These are phyloP conservation scores for Panonychus citri DNA, from an alignment of 1,140 invertebrate genomes.

Conservation along the genomic window DNA sequence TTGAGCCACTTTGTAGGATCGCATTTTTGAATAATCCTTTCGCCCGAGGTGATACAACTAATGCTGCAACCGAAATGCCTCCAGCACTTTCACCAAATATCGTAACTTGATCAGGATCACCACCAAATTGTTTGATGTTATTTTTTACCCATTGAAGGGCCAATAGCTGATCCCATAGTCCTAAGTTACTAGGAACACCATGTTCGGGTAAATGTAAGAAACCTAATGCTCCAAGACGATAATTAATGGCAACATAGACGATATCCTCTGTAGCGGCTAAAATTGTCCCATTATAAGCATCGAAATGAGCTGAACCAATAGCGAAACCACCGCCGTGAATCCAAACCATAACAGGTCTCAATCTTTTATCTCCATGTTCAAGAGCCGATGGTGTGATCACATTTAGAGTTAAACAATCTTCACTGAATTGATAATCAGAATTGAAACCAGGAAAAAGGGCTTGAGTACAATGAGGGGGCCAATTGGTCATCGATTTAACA, in stretches of 20 bases:
- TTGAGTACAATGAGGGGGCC: neutral
- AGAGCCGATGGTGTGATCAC: constrained; percentile 34
- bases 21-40: constrained; percentile 52
- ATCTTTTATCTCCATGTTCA: neutral
- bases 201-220: constrained; percentile 66
- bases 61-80: constrained; percentile 71
- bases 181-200: constrained; percentile 76
- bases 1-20: constrained; percentile 32
- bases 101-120: constrained; percentile 77
- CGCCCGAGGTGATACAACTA: constrained; percentile 60
- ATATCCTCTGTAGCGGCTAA: constrained; percentile 74
- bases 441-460: neutral
- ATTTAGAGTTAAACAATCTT: constrained; percentile 93
- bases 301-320: constrained; percentile 46
- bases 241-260: constrained; percentile 81
- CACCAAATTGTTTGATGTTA: constrained; percentile 79
- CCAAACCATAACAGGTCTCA: constrained; percentile 21
- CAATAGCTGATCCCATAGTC: constrained; percentile 79
- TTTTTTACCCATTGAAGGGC: constrained; percentile 77
- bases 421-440: constrained; percentile 29
- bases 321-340: constrained; percentile 63
- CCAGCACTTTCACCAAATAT: constrained; percentile 90
- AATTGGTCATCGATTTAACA: neutral
- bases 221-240: constrained; percentile 69
- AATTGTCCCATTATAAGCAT: constrained; percentile 70